Conservation (phyloP, 2,888 invertebrate species). For the Anagyrus pseudococci region DNA sequence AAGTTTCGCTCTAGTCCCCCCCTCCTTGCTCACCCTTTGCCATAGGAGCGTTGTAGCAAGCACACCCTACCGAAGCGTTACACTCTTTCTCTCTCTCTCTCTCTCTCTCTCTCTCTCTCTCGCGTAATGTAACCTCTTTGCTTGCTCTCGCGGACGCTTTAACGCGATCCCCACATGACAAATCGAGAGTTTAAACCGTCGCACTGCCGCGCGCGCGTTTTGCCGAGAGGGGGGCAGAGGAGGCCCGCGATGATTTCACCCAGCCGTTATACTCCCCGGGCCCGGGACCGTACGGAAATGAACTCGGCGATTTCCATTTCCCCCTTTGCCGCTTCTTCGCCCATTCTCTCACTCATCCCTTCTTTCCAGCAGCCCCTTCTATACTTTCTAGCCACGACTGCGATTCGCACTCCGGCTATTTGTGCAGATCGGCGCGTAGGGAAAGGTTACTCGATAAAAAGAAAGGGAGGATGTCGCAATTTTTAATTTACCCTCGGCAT, state of each 20-base stretch:
- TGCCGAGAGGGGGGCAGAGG: background rate
- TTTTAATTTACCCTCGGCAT: too few relatives aligned
- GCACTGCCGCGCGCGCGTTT: background rate
- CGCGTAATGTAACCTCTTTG: too few relatives aligned
- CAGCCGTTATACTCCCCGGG: constrained; percentile 23
- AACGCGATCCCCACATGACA: constrained; percentile 30
- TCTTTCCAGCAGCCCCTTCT: too few relatives aligned
- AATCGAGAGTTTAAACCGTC: constrained; percentile 34
- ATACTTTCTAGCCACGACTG: too few relatives aligned
- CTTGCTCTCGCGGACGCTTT: constrained; percentile 14
- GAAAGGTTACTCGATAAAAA: constrained; percentile 35
- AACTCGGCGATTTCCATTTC: constrained; percentile 39
- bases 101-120: too few relatives aligned
- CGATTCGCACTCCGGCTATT: too few relatives aligned
- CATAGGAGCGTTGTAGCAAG: too few relatives aligned
- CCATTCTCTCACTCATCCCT: too few relatives aligned
- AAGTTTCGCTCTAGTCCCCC: constrained; percentile 14
- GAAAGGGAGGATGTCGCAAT: too few relatives aligned
- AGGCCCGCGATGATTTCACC: background rate
- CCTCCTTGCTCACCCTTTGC: background rate
- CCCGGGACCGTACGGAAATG: constrained; percentile 37
- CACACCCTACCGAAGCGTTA: too few relatives aligned
- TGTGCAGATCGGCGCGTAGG: background rate
- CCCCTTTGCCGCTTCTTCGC: background rate
- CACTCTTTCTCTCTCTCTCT: too few relatives aligned